Evolutionary conservation across 2,113 vertebrate genomes (phyloP), one percentile per base, ranked within the genome.

Genomic region (Sinocyclocheilus rhinocerous): DNA sequence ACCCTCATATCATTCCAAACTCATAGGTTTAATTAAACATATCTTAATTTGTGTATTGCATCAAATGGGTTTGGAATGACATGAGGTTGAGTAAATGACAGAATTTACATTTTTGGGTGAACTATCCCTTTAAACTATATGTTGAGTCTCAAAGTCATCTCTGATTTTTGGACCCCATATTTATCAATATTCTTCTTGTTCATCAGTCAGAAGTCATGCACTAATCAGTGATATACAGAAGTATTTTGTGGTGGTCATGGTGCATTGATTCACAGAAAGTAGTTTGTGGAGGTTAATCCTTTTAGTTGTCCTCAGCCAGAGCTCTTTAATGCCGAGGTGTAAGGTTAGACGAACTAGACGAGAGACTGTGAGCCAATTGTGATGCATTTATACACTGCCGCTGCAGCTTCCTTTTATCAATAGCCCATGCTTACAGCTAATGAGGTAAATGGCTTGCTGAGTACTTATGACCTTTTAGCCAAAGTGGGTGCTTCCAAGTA

Each of bases 231-330:
- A 15, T 1, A 33, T 55, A 8, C 29, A 86, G 48, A 76, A 50
- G 24, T 63, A 39, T 76, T 55, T 55, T 67, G 78, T 55, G 52
- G 24, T 77, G 4, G 16, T 70, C 63, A 57, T 22, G 26, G 20
- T 1, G n/a, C 63, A 83, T 73, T 63, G 87, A 88, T 83, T 65
- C 77, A 80, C 52, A 72, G 39, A 85, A 50, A 48, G 15, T 79
- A 61, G 78, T 76, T 29, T 82, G 55, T 75, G 45, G 77, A 85
- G 87, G 87, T 88, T 88, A 88, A 88, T 88, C 84, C 87, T 85
- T 84, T 81, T 81, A 85, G 55, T 57, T 15, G 33, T 65, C 76
- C 83, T 81, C 61, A 36, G 39, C 29, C 84, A 69, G 52, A 61
- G 33, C 61, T 78, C 61, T 83, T 59, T 33, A 78, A 45, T 82